phyloP scores from a whole-genome alignment of 2,888 invertebrate genomes.

The Eupithecia insigniata region DNA sequence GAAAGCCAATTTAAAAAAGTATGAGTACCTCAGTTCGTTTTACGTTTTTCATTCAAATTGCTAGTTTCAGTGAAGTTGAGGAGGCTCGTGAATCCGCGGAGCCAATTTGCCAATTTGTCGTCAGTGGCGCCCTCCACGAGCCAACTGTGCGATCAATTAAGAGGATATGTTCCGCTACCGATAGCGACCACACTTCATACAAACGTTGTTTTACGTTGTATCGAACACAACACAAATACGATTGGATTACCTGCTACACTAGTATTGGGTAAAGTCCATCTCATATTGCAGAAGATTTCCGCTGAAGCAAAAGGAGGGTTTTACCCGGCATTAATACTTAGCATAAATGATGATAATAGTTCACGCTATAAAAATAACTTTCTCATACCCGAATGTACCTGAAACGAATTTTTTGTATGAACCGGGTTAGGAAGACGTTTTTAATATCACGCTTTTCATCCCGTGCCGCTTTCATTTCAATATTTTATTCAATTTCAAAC shows the following conservation, averaged over 20 bases:
- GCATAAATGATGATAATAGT: neutral
- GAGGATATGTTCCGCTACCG: slow-evolving; percentile 1
- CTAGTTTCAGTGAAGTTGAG: neutral
- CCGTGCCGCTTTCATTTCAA: slow-evolving; percentile 36
- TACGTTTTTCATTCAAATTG: neutral
- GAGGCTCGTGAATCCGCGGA: slow-evolving; percentile 15
- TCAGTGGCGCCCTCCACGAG: slow-evolving; percentile 36
- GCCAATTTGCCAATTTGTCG: slow-evolving; percentile 40
- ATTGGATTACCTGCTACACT: too few species aligned
- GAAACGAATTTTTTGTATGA: neutral
- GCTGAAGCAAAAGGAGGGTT: too few species aligned
- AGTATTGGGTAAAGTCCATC: too few species aligned
- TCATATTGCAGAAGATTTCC: too few species aligned
- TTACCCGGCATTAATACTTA: too few species aligned
- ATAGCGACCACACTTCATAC: neutral
- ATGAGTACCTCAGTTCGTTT: neutral
- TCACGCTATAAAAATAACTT: neutral
- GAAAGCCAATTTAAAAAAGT: neutral
- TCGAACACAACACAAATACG: too few species aligned
- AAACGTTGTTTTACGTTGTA: neutral
- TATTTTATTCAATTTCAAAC: slow-evolving; percentile 42
- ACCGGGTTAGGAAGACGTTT: neutral
- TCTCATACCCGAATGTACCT: neutral
- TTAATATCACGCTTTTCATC: slow-evolving; percentile 36
- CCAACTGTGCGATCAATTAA: slow-evolving; percentile 40